Evolutionary conservation across 2,797 vertebrate species (phyloP), one percentile per base, ranked within the genome.

Genomic region (Amblyraja radiata): DNA sequence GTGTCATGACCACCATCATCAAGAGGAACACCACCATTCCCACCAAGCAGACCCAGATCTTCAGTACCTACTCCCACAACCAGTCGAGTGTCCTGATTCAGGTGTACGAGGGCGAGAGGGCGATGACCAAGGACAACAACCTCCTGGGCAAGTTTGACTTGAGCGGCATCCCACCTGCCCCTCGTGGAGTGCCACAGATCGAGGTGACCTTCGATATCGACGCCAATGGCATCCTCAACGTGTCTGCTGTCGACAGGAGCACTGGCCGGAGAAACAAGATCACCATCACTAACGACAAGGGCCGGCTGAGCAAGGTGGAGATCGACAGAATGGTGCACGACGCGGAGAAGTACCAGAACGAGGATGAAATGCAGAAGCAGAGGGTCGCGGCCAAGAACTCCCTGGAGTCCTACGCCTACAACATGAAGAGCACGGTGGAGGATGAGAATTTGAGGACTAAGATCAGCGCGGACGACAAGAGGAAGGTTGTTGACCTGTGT

Each of bases 261-360:
- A 71, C 81, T 6, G 93, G 93, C 23, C 54, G 36, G 13, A 58
- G 14, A 18, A 93, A 91, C 83, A 93, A 90, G 73, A 93, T 94
- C 36, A 94, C 93, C 54, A 93, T 94, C 39, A 94, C 93, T 68
- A 94, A 94, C 46, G 93, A 94, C 80, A 94, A 94, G 74, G 93
- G 95, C 93, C 95, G 96, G 9, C 95, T 96, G 0, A 95, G 96
- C 93, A 96, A 96, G 93, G 95, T 96, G 92, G 96, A 96, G 77
- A 96, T 96, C 81, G 96, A 96, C 0, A 95, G 95, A 93, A 96
- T 96, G 2, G 95, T 96, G 90, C 95, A 96, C 94, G 96, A 95
- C 63, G 94, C 95, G 0, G 95, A 94, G 94, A 94, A 95, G 36
- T 96, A 96, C 36, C 96, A 96, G 68, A 93, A 95, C 0, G 96